Evolutionary conservation across 2,113 vertebrate species (phyloP), one percentile per base, ranked within the genome.

Genomic region (Sigmodon hispidus): DNA sequence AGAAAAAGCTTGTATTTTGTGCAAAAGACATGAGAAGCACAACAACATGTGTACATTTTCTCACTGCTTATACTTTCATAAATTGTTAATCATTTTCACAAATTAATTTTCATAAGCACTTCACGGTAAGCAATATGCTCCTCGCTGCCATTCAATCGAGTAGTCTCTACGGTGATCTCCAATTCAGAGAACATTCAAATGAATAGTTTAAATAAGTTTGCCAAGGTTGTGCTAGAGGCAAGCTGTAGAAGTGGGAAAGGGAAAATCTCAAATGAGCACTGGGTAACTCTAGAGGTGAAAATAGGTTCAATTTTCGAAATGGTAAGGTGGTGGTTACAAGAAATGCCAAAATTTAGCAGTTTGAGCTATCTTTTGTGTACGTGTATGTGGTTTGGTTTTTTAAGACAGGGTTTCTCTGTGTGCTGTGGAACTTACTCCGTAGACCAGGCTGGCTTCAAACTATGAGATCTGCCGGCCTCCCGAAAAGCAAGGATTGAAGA

Each of bases 201-300:
- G 11, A 43, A 93, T n/a, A 88, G 31, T 79, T 85, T 95, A 87
- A 94, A 63, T 87, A 92, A 88, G 16, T 76, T 90, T 11, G 26
- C 29, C 90, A 96, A 57, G 55, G 2, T 87, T 87, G 91, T 94
- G 36, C 67, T 69, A 52, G 79, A n/a, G 34, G 40, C 61, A 87
- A 90, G 34, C 69, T 93, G 22, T 9, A 63, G 43, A 61, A 59
- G 24, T 93, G 31, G 63, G 59, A 95, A 95, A 91, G 34, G 17
- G 80, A 21, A 67, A 90, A 57, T 91, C 55, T 91, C 79, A 22
- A 94, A 84, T 87, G 40, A 96, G 17, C 40, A 29, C 1, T 34
- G 3, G 48, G 21, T 43, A 90, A 87, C 34, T 90, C 12, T 50
- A 48, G 36, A 55, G 52, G 76, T 84, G 13, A 84, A 76, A 29